These are phyloP conservation scores for Cyrtonyx montezumae DNA, from an alignment of 2,113 vertebrate genomes.

Conservation along the genomic window DNA sequence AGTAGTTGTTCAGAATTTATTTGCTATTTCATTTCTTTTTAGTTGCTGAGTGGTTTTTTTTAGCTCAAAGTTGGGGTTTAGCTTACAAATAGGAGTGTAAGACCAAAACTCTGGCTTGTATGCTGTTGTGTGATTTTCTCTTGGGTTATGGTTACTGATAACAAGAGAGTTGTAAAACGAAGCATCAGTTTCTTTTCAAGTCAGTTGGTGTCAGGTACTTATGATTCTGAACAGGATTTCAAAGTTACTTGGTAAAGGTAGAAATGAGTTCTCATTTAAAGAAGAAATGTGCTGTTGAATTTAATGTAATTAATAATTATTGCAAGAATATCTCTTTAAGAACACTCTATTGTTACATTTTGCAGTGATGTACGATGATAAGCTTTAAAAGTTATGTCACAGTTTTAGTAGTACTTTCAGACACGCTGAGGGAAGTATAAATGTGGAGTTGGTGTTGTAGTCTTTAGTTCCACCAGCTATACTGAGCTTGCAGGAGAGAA, in stretches of 20 bases:
- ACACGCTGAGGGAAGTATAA: not conserved
- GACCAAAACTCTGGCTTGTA: not conserved
- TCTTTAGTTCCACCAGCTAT: not conserved
- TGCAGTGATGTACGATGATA: not conserved
- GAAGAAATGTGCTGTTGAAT: fast-evolving
- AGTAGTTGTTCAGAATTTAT: too few relatives aligned
- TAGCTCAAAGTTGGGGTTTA: not conserved
- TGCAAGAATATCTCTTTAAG: not conserved
- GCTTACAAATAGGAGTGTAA: not conserved
- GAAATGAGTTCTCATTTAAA: not conserved
- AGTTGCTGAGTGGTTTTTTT: not conserved
- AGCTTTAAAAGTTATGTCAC: not conserved
- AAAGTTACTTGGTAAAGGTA: not conserved
- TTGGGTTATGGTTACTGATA: not conserved
- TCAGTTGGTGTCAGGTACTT: not conserved
- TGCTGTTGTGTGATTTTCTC: not conserved
- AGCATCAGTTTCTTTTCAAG: not conserved
- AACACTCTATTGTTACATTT: not conserved
- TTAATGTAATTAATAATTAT: not conserved
- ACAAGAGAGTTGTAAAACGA: not conserved
- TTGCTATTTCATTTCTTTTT: too few relatives aligned
- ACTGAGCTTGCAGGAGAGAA: not conserved
- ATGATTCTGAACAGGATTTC: not conserved
- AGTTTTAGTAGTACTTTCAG: not conserved
- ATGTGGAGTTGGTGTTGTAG: not conserved